These are phyloP conservation scores for Pandion haliaetus DNA, from an alignment of 2,113 vertebrate species.

Conservation along the genomic window DNA sequence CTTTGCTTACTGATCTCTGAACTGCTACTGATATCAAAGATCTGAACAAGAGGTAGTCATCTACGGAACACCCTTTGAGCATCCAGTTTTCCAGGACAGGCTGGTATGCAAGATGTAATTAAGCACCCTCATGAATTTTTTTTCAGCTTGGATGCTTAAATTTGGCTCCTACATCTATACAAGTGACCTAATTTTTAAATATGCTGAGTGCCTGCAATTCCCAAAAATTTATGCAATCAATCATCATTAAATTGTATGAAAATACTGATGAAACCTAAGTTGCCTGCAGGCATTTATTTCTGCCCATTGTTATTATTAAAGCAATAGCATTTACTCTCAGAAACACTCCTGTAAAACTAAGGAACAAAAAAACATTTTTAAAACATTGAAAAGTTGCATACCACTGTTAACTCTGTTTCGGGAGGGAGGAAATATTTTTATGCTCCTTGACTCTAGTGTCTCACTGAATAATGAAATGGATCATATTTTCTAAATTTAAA, in stretches of 20 bases:
- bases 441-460: rapidly evolving
- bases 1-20: background rate
- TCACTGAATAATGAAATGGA: background rate
- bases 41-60: background rate
- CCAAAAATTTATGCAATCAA: slow-evolving; percentile 4
- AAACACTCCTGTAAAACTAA: background rate
- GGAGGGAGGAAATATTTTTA: background rate
- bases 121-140: background rate
- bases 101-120: background rate
- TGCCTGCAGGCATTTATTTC: background rate
- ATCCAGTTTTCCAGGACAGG: background rate
- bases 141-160: background rate
- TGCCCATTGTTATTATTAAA: background rate
- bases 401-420: background rate
- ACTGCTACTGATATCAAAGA: background rate
- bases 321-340: background rate
- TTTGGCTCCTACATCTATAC: background rate
- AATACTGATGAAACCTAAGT: background rate
- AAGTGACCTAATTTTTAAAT: slow-evolving; percentile 19
- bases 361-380: background rate
- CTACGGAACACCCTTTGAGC: background rate
- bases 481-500: background rate
- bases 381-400: background rate
- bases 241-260: background rate
- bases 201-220: background rate